Evolutionary conservation across 2,888 invertebrate species (phyloP).

Genomic region (Deilephila porcellus): DNA sequence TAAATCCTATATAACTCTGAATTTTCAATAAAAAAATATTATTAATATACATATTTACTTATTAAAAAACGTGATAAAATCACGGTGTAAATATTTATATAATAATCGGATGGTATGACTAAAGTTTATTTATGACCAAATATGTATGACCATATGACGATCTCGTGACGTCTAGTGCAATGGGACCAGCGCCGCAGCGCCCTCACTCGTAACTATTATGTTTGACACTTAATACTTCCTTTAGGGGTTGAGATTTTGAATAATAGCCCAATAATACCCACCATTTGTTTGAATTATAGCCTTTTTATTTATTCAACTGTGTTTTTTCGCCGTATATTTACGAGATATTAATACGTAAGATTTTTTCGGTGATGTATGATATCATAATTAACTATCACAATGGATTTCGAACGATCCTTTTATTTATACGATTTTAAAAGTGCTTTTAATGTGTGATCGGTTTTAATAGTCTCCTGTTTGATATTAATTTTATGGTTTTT

Average conservation of each 20-base stretch:
- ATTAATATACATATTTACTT: too few relatives aligned
- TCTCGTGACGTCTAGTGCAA: constrained; percentile 40
- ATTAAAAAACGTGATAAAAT: too few relatives aligned
- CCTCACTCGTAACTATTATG: constrained; percentile 68
- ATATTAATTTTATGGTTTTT: constrained; percentile 10
- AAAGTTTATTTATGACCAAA: too few relatives aligned
- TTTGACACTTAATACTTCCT: constrained; percentile 82
- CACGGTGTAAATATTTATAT: too few relatives aligned
- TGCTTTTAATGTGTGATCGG: constrained; percentile 39
- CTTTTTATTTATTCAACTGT: constrained; percentile 52
- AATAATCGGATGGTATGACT: too few relatives aligned
- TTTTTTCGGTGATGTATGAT: constrained; percentile 71
- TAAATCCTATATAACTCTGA: too few relatives aligned
- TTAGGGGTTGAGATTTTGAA: constrained; percentile 60
- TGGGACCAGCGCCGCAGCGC: constrained; percentile 50
- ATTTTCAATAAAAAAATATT: too few relatives aligned
- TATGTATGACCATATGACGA: background rate
- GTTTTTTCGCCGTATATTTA: constrained; percentile 51
- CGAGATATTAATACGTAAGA: constrained; percentile 61
- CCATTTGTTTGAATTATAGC: constrained; percentile 68
- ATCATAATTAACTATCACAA: constrained; percentile 77
- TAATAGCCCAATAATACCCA: constrained; percentile 62
- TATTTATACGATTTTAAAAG: constrained; percentile 32
- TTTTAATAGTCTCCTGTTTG: background rate
- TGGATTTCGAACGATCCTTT: constrained; percentile 36